Evolutionary conservation across 2,888 invertebrate species (phyloP).

Genomic region (Pristionchus fissidentatus): DNA sequence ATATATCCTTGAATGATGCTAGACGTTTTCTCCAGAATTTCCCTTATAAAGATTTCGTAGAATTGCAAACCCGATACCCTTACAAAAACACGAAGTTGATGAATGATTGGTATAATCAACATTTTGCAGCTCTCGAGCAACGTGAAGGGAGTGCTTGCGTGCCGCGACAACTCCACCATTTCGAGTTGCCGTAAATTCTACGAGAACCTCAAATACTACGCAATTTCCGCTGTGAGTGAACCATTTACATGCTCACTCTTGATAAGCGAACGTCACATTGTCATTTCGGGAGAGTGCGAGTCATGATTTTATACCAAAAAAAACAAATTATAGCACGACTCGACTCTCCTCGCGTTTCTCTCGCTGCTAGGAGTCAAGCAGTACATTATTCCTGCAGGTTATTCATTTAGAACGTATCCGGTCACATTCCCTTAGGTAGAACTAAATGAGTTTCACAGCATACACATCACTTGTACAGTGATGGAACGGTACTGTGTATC

Average conservation of each 20-base stretch:
- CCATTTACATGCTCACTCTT: background rate
- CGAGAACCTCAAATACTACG: conserved; percentile 27
- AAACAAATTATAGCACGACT: background rate
- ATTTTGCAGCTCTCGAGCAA: background rate
- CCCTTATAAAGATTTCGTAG: background rate
- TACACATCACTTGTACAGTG: no score
- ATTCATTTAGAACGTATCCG: no score
- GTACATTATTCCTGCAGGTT: background rate
- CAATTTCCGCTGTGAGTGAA: conserved; percentile 1
- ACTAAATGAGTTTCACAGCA: no score
- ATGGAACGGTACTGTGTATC: no score
- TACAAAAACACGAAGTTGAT: background rate
- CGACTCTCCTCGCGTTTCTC: background rate
- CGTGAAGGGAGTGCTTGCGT: background rate
- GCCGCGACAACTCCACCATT: background rate
- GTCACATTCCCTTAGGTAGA: no score
- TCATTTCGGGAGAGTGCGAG: background rate
- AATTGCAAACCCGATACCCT: background rate
- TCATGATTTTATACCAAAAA: background rate
- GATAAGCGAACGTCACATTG: background rate
- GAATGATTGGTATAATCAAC: no score
- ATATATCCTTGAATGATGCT: background rate
- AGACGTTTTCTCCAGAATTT: no score
- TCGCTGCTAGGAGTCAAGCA: background rate
- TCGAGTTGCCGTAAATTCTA: background rate